phyloP scores from a whole-genome alignment of 2,888 invertebrate genomes.

The Aelia acuminata region DNA sequence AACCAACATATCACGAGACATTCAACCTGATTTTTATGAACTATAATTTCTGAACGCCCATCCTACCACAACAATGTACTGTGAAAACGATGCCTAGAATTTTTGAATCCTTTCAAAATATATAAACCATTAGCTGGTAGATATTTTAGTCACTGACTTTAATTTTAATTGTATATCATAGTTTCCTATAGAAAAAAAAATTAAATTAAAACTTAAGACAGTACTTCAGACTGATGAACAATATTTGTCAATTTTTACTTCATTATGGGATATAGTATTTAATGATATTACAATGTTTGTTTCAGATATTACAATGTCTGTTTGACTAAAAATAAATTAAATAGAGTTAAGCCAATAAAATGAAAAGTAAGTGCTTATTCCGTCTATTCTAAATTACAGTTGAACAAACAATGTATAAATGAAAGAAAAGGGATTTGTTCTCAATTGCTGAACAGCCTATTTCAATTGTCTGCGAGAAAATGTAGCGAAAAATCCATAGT shows the following conservation, averaged over 20 bases:
- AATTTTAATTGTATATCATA: too few relatives aligned
- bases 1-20: too few relatives aligned
- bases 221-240: not conserved
- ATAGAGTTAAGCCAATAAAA: not conserved
- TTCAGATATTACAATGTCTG: not conserved
- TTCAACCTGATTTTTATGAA: too few relatives aligned
- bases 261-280: not conserved
- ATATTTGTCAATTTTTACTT: not conserved
- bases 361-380: not conserved
- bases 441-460: not conserved
- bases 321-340: not conserved
- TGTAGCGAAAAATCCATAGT: not conserved
- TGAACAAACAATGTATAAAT: not conserved
- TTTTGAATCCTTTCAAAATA: too few relatives aligned
- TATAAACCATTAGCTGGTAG: too few relatives aligned
- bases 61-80: too few relatives aligned
- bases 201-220: too few relatives aligned
- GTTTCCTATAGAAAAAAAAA: too few relatives aligned
- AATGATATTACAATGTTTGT: not conserved
- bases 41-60: too few relatives aligned
- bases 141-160: too few relatives aligned
- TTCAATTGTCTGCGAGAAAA: constrained; percentile 3
- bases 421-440: constrained; percentile 10
- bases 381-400: not conserved
- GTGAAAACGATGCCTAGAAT: too few relatives aligned